A percentile compares a stretch with the other conserved stretches of the same genome.
Conservation (phyloP, 2,113 vertebrate genomes). For the Ceyx margarethae region DNA sequence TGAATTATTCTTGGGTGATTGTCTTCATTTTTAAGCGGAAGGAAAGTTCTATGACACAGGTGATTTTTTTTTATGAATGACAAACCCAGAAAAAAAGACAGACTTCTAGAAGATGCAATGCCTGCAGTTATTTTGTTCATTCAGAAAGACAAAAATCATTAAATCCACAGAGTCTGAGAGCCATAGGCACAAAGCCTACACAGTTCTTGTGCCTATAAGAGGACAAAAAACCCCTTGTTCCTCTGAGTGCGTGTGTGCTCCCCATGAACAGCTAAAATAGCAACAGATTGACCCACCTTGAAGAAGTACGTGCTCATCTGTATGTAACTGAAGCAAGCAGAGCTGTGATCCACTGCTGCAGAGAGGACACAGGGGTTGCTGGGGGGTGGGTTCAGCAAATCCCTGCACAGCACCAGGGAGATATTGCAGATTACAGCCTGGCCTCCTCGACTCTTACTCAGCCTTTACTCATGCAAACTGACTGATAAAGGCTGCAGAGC, state of each 20-base stretch:
- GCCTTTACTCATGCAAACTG: neutral
- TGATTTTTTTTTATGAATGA: neutral
- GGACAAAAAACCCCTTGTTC: neutral
- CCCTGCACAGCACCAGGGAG: neutral
- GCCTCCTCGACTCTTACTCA: conserved; percentile 41
- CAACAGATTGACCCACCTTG: neutral
- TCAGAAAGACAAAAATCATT: neutral
- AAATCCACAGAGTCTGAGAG: neutral
- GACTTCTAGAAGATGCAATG: too few relatives aligned
- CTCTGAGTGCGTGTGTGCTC: neutral
- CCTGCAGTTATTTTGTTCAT: neutral
- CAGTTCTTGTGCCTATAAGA: neutral
- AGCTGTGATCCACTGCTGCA: neutral
- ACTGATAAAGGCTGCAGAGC: neutral
- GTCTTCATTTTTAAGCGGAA: neutral
- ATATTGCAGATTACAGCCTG: neutral
- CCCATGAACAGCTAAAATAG: neutral
- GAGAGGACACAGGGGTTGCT: neutral
- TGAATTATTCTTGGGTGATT: neutral
- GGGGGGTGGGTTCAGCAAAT: neutral
- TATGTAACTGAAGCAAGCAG: neutral
- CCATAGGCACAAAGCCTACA: neutral
- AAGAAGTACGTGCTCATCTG: neutral
- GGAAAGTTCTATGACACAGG: neutral
- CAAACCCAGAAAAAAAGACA: neutral